Evolutionary conservation across 2,113 vertebrate species (phyloP).

Genomic region (Ciconia stormi): DNA sequence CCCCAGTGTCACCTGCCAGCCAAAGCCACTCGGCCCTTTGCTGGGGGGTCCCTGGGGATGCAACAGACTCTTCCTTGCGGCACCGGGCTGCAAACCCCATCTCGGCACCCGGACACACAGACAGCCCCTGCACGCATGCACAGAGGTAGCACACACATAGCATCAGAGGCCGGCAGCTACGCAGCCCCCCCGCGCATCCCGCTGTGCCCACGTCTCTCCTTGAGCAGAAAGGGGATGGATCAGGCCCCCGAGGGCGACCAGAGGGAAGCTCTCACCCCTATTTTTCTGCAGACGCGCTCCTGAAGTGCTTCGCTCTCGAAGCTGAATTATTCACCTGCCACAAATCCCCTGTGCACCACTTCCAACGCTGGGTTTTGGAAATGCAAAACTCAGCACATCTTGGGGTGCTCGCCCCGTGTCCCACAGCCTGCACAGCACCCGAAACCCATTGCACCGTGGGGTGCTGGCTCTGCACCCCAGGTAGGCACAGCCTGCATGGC

Average conservation of each 20-base stretch:
- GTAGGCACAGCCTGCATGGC: neutral
- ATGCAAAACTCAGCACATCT: fast-evolving
- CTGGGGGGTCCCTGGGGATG: neutral
- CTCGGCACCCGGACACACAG: fast-evolving
- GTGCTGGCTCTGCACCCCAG: neutral
- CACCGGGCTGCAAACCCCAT: neutral
- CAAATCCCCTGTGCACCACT: neutral
- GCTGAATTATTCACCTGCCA: neutral
- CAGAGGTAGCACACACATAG: too few species aligned
- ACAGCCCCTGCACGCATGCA: too few species aligned
- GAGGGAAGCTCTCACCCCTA: neutral
- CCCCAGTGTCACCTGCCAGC: neutral
- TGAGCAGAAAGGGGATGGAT: neutral
- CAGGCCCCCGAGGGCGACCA: neutral
- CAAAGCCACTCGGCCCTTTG: neutral
- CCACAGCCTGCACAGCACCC: neutral
- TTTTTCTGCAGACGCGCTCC: neutral
- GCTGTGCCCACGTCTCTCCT: fast-evolving
- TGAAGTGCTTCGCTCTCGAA: fast-evolving
- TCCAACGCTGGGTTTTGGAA: neutral
- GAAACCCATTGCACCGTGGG: fast-evolving
- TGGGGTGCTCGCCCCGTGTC: fast-evolving
- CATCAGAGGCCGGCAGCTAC: fast-evolving
- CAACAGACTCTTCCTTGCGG: neutral
- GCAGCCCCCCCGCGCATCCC: neutral